A percentile compares a stretch with the other conserved stretches of the same genome.
phyloP scores from a whole-genome alignment of 2,113 vertebrate species.

The Ictalurus punctatus region DNA sequence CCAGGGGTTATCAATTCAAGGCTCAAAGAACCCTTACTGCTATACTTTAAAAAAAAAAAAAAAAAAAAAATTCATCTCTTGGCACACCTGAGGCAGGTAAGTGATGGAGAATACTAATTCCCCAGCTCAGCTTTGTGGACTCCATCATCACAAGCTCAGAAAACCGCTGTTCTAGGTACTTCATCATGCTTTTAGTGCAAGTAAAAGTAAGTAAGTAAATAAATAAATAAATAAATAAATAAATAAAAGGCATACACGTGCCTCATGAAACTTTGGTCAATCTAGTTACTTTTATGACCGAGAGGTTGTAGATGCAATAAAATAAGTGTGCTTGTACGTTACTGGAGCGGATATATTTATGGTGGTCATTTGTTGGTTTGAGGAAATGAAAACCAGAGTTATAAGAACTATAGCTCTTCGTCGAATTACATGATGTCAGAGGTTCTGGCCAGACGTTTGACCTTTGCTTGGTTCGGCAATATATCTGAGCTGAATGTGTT shows the following conservation, averaged over 20 bases:
- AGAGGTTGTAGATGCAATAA: conserved; percentile 15
- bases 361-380: conserved; percentile 26
- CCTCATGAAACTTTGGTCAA: background rate
- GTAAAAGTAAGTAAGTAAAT: background rate
- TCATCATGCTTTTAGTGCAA: background rate
- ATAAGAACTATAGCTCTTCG: conserved; percentile 6
- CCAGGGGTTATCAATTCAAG: conserved; percentile 21
- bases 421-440: conserved; percentile 29
- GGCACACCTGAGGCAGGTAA: conserved; percentile 38
- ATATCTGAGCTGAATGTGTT: conserved; percentile 30
- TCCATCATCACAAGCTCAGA: background rate
- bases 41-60: background rate
- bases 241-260: background rate
- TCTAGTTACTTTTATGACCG: background rate
- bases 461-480: conserved; percentile 14
- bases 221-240: too few relatives aligned
- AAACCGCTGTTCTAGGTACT: background rate
- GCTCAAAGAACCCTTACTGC: background rate
- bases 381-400: conserved; percentile 24
- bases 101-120: conserved; percentile 31
- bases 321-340: conserved; percentile 1
- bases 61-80: background rate
- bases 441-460: conserved; percentile 41
- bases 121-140: background rate
- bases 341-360: conserved; percentile 30